phyloP scores from a whole-genome alignment of 2,888 invertebrate genomes.

The Eurytoma adleriae region DNA sequence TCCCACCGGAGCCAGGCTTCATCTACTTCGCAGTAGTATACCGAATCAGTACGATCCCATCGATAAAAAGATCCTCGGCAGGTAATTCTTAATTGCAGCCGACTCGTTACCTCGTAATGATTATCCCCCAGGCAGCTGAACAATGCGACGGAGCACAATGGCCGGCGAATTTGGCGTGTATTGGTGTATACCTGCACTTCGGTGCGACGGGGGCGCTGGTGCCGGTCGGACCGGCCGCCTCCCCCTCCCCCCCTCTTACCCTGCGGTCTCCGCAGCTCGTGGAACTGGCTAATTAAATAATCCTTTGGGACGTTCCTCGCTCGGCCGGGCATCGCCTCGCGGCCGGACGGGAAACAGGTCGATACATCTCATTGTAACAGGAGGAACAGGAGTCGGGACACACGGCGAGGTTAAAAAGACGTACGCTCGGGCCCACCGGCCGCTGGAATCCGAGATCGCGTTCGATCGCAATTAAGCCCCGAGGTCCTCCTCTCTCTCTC shows the following conservation, averaged over 20 bases:
- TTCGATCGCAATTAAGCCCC: constrained; percentile 75
- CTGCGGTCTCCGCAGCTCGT: constrained; percentile 37
- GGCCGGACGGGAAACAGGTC: constrained; percentile 71
- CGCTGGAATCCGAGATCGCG: constrained; percentile 76
- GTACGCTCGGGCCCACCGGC: constrained; percentile 69
- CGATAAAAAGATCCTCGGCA: too few species aligned
- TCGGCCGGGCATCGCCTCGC: background rate
- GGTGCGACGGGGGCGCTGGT: background rate
- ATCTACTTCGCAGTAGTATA: too few species aligned
- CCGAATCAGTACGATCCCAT: too few species aligned
- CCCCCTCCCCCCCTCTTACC: too few species aligned
- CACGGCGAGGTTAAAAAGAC: constrained; percentile 54
- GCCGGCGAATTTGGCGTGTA: background rate
- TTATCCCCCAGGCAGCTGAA: background rate
- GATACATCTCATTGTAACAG: constrained; percentile 76
- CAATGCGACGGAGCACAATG: background rate
- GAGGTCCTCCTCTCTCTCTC: constrained; percentile 57
- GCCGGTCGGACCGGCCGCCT: background rate
- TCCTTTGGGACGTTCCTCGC: constrained; percentile 65
- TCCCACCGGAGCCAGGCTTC: too few species aligned
- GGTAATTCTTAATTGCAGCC: constrained; percentile 32
- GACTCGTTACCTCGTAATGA: constrained; percentile 31
- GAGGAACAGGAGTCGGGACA: constrained; percentile 74
- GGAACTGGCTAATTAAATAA: constrained; percentile 73
- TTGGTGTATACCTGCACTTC: background rate